phyloP scores from a whole-genome alignment of 2,888 invertebrate genomes.

The Elmis aenea region DNA sequence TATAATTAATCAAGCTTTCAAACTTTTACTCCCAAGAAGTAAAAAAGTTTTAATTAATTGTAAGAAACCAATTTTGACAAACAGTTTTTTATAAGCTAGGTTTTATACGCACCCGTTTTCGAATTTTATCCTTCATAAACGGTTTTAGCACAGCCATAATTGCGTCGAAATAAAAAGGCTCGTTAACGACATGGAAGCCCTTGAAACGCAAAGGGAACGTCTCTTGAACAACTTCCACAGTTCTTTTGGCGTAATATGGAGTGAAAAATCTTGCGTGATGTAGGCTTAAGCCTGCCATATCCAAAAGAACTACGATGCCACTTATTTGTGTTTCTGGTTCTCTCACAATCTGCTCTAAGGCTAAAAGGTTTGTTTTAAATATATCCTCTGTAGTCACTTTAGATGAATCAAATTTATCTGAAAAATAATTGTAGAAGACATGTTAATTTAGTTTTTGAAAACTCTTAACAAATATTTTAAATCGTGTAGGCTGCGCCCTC shows the following conservation, averaged over 20 bases:
- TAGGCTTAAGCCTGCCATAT: slow-evolving; percentile 47
- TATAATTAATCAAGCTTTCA: no score
- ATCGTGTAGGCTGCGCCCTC: no score
- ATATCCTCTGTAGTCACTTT: slow-evolving; percentile 49
- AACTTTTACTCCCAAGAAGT: no score
- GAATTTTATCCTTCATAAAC: slow-evolving; percentile 73
- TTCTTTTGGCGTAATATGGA: slow-evolving; percentile 47
- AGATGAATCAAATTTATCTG: slow-evolving; percentile 49
- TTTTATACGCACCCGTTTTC: slow-evolving; percentile 59
- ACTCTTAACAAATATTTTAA: no score
- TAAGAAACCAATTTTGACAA: no score
- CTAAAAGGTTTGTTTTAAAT: slow-evolving; percentile 51
- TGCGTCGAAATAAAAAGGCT: slow-evolving; percentile 49
- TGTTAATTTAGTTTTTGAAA: neutral
- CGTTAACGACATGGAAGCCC: slow-evolving; percentile 48
- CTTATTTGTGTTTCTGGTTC: slow-evolving; percentile 54
- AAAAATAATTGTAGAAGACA: no score
- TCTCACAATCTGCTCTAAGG: slow-evolving; percentile 50
- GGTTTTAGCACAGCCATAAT: slow-evolving; percentile 72
- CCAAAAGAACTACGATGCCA: slow-evolving; percentile 51
- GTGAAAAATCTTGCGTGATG: slow-evolving; percentile 50
- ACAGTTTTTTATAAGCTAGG: no score
- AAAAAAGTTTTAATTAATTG: no score
- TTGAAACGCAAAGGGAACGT: slow-evolving; percentile 49
- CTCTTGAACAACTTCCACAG: slow-evolving; percentile 50